phyloP scores from a whole-genome alignment of 1,140 invertebrate genomes.

The Aphelenchoides besseyi region DNA sequence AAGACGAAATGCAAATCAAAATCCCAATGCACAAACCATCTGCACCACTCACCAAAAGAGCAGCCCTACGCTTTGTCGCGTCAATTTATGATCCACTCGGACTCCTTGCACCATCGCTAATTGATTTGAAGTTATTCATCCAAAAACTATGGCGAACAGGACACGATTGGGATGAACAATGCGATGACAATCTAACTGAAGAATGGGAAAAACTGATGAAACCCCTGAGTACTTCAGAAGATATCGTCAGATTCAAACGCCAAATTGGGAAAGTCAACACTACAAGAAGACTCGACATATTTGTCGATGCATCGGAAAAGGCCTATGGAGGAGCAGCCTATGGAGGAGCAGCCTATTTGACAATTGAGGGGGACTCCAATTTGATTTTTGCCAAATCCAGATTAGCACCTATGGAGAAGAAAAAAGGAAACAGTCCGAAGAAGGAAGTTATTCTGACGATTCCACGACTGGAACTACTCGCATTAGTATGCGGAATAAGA shows the following conservation, averaged over 20 bases:
- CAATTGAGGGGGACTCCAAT: not conserved
- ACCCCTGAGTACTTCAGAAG: not conserved
- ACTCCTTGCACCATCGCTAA: not conserved
- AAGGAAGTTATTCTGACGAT: not conserved
- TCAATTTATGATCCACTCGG: constrained; percentile 5
- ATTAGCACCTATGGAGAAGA: not conserved
- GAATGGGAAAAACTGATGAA: not conserved
- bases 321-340: too few relatives aligned
- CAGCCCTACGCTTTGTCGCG: not conserved
- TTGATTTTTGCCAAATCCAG: constrained; percentile 2
- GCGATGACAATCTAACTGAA: not conserved
- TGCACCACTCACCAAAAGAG: not conserved
- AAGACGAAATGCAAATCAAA: not conserved
- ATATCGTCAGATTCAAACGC: not conserved
- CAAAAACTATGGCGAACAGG: not conserved
- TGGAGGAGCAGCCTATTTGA: not conserved
- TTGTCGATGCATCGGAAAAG: not conserved
- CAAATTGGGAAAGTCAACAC: not conserved
- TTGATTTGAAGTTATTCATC: not conserved
- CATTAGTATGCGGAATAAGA: not conserved
- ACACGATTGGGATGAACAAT: not conserved
- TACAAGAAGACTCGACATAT: not conserved
- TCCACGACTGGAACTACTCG: not conserved
- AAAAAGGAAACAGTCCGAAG: not conserved
- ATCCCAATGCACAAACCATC: not conserved